Base-by-base conservation (phyloP, 2,113 vertebrate genomes). In the Chunga burmeisteri region DNA sequence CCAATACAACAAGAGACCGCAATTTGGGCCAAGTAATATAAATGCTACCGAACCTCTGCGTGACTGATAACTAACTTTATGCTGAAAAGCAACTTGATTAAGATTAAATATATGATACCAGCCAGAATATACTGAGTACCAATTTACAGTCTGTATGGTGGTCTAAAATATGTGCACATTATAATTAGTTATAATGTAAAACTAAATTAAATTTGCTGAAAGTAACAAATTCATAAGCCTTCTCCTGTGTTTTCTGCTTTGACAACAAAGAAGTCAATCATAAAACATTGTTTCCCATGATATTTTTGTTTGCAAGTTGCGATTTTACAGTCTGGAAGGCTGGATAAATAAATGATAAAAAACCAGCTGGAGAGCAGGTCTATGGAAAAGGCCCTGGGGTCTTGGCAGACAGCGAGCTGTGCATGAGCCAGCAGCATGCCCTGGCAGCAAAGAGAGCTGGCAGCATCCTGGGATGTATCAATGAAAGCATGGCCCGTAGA, bases 361-460 rank as follows among this genome's bases (percentile, higher is more conserved):
- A 81, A 18, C 30, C 66, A 52, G 9, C 72, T 80, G 72, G 72
- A 74, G 55, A 94, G 50, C 19, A 92, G 63, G 72, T 90, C 63
- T 81, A 0, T 86, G 96, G 93, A 95, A 95, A 94, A 95, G 55
- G 72, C 91, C 88, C 88, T 55, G 53, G 27, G 80, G 92, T 70
- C 67, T 4, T 95, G 96, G 91, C 91, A 93, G 77, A 21, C 27
- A 65, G 38, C 0, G 3, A 92, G 63, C 13, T 62, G 72, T 0
- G 1, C 32, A 2, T 42, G 67, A 92, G 88, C 75, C 88, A 95
- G 62, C 66, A 83, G 53, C 5, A 9, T 94, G 88, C 72, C 75
- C 86, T 94, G 95, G 91, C 94, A 91, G 72, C 13, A 66, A n/a
- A 73, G 53, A 8, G 29, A 70, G 27, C 61, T 93, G 78, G 65